Conservation (phyloP, 2,888 invertebrate species). For the Acheta domesticus region DNA sequence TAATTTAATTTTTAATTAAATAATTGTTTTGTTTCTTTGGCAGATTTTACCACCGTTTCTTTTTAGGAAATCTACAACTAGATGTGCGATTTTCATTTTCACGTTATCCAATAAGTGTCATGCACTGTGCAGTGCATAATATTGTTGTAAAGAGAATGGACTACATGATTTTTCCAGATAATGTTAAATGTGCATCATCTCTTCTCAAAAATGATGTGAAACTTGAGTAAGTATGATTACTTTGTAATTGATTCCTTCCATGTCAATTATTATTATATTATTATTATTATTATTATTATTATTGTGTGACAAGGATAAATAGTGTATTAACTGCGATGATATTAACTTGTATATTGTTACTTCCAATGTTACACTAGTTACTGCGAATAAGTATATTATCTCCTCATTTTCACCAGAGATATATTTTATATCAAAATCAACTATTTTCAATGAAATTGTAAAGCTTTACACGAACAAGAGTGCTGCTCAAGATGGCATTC, state of each 20-base stretch:
- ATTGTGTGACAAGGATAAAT: too few relatives aligned
- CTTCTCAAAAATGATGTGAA: slow-evolving; percentile 4
- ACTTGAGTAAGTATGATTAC: slow-evolving; percentile 23
- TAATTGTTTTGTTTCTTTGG: background rate
- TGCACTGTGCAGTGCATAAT: slow-evolving; percentile 44
- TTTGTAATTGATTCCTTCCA: background rate
- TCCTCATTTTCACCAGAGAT: too few relatives aligned
- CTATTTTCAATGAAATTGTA: too few relatives aligned
- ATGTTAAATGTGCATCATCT: background rate
- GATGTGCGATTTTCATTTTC: slow-evolving; percentile 44
- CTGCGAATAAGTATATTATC: too few relatives aligned
- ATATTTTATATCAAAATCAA: too few relatives aligned
- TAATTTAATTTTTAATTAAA: too few relatives aligned
- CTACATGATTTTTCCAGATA: slow-evolving; percentile 41
- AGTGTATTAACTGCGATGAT: too few relatives aligned
- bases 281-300: too few relatives aligned
- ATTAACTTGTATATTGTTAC: too few relatives aligned
- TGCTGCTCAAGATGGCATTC: too few relatives aligned
- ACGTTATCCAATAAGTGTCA: slow-evolving; percentile 41
- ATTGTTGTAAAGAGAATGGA: slow-evolving; percentile 39
- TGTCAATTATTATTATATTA: background rate
- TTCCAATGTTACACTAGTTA: too few relatives aligned
- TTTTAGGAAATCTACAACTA: slow-evolving; percentile 27
- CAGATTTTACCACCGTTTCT: slow-evolving; percentile 30
- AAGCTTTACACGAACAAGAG: too few relatives aligned